A percentile compares a stretch with the other conserved stretches of the same genome.
Conservation (phyloP, 2,797 vertebrate genomes). For the Cyclopterus lumpus region DNA sequence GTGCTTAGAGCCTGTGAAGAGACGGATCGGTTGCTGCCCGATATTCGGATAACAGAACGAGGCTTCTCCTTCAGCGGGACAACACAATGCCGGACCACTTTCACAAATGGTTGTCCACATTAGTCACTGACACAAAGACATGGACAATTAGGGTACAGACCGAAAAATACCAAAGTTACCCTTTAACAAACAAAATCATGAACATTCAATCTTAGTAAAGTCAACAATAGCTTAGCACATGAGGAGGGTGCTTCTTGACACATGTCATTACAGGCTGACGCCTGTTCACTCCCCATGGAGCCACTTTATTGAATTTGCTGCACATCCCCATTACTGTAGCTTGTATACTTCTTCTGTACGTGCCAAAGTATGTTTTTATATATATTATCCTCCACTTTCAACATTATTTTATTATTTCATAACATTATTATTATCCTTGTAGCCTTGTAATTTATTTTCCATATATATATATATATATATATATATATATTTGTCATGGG, state of each 20-base stretch:
- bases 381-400: background rate
- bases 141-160: no score
- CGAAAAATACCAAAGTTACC: no score
- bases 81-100: no score
- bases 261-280: background rate
- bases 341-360: background rate
- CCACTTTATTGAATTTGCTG: background rate
- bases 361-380: background rate
- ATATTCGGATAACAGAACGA: background rate
- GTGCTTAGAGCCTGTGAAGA: background rate
- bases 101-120: no score
- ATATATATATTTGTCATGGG: background rate
- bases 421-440: no score
- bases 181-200: no score
- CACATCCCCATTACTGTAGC: background rate
- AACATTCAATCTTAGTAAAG: no score
- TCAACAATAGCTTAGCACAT: background rate
- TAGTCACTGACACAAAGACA: no score
- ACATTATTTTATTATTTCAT: background rate
- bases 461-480: no score
- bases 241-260: background rate
- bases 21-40: background rate
- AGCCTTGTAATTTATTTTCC: background rate
- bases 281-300: background rate
- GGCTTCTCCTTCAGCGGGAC: background rate